Conservation (phyloP, 1,140 invertebrate genomes). For the Bombus waltoni region DNA sequence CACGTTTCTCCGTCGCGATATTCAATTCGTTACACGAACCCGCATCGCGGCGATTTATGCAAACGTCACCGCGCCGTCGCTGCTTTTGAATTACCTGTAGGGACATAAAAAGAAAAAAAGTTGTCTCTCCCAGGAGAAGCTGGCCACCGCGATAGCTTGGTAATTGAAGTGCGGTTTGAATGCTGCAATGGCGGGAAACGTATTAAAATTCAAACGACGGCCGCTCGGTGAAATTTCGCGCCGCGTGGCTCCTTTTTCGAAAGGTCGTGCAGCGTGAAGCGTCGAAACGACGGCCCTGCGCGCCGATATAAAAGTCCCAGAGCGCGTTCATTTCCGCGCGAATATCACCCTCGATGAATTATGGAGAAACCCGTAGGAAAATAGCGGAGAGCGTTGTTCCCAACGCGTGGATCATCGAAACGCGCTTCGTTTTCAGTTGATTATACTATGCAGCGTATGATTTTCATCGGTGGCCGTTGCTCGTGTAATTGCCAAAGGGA, state of each 20-base stretch:
- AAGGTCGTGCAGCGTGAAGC: constrained; percentile 1
- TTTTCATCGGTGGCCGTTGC: neutral
- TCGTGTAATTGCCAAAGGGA: constrained; percentile 23
- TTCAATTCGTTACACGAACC: no score
- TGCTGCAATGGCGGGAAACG: constrained; percentile 59
- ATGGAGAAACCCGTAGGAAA: constrained; percentile 16
- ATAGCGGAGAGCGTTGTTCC: neutral
- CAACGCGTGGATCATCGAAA: constrained; percentile 40
- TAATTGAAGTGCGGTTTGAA: constrained; percentile 63
- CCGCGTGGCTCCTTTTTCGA: neutral
- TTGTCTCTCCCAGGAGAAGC: neutral
- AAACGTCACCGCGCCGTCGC: constrained; percentile 20
- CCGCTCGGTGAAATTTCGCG: constrained; percentile 36
- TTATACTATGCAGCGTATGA: neutral
- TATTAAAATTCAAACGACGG: constrained; percentile 69
- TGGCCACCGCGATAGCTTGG: neutral
- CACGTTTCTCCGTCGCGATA: no score
- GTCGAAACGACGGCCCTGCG: neutral
- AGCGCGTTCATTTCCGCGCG: constrained; percentile 25
- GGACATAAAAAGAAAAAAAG: neutral
- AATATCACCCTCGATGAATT: constrained; percentile 4
- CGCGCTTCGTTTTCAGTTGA: constrained; percentile 13
- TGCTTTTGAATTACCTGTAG: neutral
- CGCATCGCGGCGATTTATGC: neutral
- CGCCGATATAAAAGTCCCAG: constrained; percentile 30